Percentiles rank a stretch among this genome's conserved stretches.
Evolutionary conservation across 1,140 invertebrate genomes (phyloP).

Genomic region (Drosophila triauraria): DNA sequence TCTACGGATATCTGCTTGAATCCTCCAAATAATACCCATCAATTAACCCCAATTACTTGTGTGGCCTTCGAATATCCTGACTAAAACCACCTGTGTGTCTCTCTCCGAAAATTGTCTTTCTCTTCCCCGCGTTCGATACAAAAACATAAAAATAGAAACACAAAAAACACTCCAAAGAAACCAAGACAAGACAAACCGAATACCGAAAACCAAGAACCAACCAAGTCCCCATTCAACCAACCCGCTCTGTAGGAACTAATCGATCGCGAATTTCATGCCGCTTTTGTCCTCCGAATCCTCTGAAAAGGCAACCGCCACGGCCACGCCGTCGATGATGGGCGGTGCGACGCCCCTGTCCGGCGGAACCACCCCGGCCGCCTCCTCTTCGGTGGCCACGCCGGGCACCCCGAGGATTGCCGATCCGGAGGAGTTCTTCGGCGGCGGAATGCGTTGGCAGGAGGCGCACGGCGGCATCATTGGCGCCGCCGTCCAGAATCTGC

Average conservation of each 20-base stretch:
- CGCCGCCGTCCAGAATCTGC: slow-evolving; percentile 73
- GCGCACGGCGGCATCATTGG: slow-evolving; percentile 80
- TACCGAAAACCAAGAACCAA: slow-evolving; percentile 45
- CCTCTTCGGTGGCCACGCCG: slow-evolving; percentile 47
- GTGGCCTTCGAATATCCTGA: slow-evolving; percentile 44
- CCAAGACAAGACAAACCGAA: slow-evolving; percentile 7
- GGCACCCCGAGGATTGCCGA: slow-evolving; percentile 38
- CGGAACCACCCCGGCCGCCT: slow-evolving; percentile 30
- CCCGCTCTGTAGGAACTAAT: slow-evolving; percentile 79
- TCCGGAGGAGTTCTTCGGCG: slow-evolving; percentile 56
- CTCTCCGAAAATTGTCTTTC: slow-evolving; percentile 51
- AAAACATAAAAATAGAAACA: slow-evolving; percentile 9
- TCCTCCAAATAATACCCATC: slow-evolving; percentile 15
- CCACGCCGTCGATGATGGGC: slow-evolving; percentile 61
- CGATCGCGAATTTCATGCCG: slow-evolving; percentile 84
- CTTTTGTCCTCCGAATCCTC: slow-evolving; percentile 76
- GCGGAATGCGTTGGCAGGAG: slow-evolving; percentile 76
- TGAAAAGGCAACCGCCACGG: slow-evolving; percentile 67
- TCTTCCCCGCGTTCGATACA: slow-evolving; percentile 42
- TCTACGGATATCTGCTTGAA: not conserved
- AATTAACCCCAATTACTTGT: slow-evolving; percentile 36
- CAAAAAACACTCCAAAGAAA: slow-evolving; percentile 43
- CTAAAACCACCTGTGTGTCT: slow-evolving; percentile 50
- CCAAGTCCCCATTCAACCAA: slow-evolving; percentile 54
- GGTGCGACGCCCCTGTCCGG: slow-evolving; percentile 54